A percentile compares a stretch with the other conserved stretches of the same genome.
Evolutionary conservation across 2,113 vertebrate genomes (phyloP).

Genomic region (Atrichornis clamosus): DNA sequence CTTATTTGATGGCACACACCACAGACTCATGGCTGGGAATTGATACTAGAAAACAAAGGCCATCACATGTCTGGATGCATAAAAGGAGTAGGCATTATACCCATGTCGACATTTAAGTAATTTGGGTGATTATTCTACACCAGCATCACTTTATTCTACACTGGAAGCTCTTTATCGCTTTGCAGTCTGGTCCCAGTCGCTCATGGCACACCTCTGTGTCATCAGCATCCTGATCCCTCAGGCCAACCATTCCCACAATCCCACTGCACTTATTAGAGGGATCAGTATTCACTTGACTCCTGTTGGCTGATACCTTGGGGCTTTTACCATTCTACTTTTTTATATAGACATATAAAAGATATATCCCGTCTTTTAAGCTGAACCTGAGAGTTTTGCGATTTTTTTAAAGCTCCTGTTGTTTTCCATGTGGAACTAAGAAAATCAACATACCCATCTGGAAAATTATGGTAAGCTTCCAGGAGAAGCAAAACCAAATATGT

Average conservation of each 20-base stretch:
- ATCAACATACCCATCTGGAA: not conserved
- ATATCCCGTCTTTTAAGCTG: not conserved
- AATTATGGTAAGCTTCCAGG: not conserved
- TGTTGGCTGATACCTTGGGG: not conserved
- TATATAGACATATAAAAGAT: not conserved
- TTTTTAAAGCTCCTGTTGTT: not conserved
- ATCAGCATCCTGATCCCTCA: not conserved
- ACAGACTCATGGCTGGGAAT: not conserved
- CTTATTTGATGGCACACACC: not conserved
- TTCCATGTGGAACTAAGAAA: not conserved
- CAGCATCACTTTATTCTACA: not conserved
- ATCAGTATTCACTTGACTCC: not conserved
- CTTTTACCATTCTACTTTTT: not conserved
- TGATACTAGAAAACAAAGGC: not conserved
- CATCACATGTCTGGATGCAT: accelerated
- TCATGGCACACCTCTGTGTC: not conserved
- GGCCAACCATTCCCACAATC: not conserved
- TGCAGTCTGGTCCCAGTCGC: not conserved
- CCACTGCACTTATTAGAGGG: not conserved
- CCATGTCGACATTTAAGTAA: not conserved
- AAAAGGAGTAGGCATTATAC: not conserved
- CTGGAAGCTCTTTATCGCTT: not conserved
- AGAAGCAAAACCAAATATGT: not conserved
- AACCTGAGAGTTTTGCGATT: not conserved
- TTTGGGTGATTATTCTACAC: not conserved